Evolutionary conservation across 2,113 vertebrate species (phyloP), one percentile per base, ranked within the genome.

Genomic region (Calonectris borealis): DNA sequence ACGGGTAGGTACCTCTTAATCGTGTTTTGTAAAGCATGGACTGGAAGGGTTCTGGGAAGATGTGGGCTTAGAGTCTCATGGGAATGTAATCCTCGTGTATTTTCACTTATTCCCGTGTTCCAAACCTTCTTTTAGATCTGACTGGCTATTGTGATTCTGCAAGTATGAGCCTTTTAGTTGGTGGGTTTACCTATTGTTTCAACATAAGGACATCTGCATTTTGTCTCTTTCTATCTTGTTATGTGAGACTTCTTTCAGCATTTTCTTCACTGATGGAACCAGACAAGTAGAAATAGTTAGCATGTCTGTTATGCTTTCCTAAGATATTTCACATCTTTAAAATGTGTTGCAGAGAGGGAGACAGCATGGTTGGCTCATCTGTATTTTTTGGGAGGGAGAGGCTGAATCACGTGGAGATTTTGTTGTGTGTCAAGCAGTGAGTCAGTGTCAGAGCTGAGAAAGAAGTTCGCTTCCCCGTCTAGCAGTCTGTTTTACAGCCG

Each of bases 1-100:
- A 5, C 96, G 98, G 97, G 99, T 99, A 93, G 97, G 99, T 97
- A 26, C 36, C 80, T 51, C 69, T 31, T 86, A 8, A 22, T 21
- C 17, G 49, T 20, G 7, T 40, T 76, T 29, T 38, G 52, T 21
- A 32, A 54, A n/a, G 36, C 31, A 5, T 22, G 66, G 38, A 18
- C 17, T 38, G 57, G 54, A 52, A 24, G 54, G 38, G 13, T 49
- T 64, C 40, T 48, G 62, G n/a, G 44, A 72, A 65, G 27, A 19
- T 27, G 26, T 15, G 49, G 27, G 6, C 31, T 34, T 32, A 5
- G 8, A 20, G 11, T 32, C 51, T 73, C 29, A 1, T 11, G 34
- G 81, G 54, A 48, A 48, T 25, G 7, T 11, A 7, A 17, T 52
- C 13, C 9, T n/a, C 16, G 6, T 5, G 1, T 36, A 32, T 44